Percentiles rank a stretch among this genome's conserved stretches.
Evolutionary conservation across 1,140 invertebrate genomes (phyloP).

Genomic region (Diachasmimorpha longicaudata): DNA sequence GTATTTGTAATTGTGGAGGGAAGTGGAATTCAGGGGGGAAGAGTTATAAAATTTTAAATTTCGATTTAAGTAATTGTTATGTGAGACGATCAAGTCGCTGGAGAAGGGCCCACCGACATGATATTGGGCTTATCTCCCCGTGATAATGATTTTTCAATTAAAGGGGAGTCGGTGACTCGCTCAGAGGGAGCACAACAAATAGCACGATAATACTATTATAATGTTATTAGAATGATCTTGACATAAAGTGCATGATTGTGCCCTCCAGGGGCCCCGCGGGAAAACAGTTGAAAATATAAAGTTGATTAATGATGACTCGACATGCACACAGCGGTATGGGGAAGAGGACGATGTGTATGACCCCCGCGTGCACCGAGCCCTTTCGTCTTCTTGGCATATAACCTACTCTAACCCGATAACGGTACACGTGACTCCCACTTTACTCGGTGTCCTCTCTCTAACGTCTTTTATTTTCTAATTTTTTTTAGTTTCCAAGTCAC

Average conservation of each 20-base stretch:
- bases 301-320: slow-evolving; percentile 9
- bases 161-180: too few species aligned
- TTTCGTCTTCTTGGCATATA: slow-evolving; percentile 9
- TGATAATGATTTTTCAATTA: too few species aligned
- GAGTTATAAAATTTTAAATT: too few species aligned
- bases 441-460: background rate
- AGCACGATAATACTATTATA: background rate
- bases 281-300: slow-evolving; percentile 9
- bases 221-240: slow-evolving; percentile 7
- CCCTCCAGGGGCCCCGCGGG: background rate
- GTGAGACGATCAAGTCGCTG: too few species aligned
- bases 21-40: too few species aligned
- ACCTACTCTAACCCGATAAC: slow-evolving; percentile 1
- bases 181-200: too few species aligned
- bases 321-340: slow-evolving; percentile 5
- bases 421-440: slow-evolving; percentile 7
- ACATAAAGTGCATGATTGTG: background rate
- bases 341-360: slow-evolving; percentile 1
- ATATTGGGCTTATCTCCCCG: too few species aligned
- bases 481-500: background rate
- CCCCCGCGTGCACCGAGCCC: slow-evolving; percentile 7
- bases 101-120: too few species aligned
- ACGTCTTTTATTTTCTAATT: background rate
- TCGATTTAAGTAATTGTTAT: too few species aligned
- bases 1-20: too few species aligned